These are phyloP conservation scores for Psittacula echo DNA, from an alignment of 2,797 vertebrate genomes.

Conservation along the genomic window DNA sequence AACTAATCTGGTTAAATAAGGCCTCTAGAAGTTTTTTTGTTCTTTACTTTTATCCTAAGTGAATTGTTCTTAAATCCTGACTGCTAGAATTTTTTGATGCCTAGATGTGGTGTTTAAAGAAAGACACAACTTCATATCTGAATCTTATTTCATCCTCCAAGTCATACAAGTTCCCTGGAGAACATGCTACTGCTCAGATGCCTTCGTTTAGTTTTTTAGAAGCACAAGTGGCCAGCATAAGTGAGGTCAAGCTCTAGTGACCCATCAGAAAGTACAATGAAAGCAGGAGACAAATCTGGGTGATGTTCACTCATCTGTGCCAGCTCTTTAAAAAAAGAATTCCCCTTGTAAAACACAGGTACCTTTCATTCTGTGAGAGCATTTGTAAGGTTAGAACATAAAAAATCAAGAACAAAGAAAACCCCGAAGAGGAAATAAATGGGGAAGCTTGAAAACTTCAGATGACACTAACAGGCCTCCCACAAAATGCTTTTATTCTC, in stretches of 20 bases:
- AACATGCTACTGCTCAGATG: neutral
- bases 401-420: neutral
- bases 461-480: neutral
- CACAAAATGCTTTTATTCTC: neutral
- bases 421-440: neutral
- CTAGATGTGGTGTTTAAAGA: neutral
- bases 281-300: constrained; percentile 20
- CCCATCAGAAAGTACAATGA: constrained; percentile 8
- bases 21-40: neutral
- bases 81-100: neutral
- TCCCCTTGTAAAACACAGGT: neutral
- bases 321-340: neutral
- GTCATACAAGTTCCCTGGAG: neutral
- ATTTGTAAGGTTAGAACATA: neutral
- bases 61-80: neutral
- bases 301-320: constrained; percentile 24
- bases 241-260: constrained; percentile 22
- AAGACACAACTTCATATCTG: neutral
- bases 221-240: neutral
- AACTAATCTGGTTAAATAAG: neutral
- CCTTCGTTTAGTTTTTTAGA: neutral
- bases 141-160: neutral
- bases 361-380: neutral
- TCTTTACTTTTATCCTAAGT: neutral
- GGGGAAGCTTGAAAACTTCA: neutral